Evolutionary conservation across 2,888 invertebrate species (phyloP).

Genomic region (Sarcophaga rosellei): DNA sequence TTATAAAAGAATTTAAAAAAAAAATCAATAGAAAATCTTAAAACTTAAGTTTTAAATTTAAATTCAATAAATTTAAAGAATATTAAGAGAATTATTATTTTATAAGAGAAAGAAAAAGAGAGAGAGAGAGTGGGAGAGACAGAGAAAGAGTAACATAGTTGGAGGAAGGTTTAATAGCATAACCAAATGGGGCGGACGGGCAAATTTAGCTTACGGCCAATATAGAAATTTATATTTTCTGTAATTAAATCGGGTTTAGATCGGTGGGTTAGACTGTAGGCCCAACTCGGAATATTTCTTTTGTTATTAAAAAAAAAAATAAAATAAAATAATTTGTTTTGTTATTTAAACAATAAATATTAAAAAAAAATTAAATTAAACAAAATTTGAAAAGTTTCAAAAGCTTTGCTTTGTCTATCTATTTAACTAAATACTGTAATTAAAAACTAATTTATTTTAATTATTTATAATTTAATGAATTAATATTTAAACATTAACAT

Average conservation of each 20-base stretch:
- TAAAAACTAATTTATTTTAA: not conserved
- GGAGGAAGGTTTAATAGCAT: constrained; percentile 1
- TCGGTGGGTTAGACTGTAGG: constrained; percentile 68
- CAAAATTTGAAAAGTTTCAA: constrained; percentile 22
- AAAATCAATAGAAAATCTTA: no score
- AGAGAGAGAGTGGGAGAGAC: constrained; percentile 4
- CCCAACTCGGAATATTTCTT: constrained; percentile 73
- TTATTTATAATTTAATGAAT: not conserved
- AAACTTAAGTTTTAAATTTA: not conserved
- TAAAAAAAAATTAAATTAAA: constrained; percentile 32
- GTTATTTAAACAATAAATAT: constrained; percentile 14
- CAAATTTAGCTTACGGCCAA: no score
- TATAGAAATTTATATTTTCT: no score
- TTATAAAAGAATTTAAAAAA: no score
- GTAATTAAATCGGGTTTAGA: no score
- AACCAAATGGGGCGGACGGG: not conserved
- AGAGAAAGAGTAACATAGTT: not conserved
- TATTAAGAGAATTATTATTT: constrained; percentile 30
- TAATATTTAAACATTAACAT: no score
- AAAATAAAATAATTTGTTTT: not conserved
- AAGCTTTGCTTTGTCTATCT: constrained; percentile 67
- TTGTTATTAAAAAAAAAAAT: constrained; percentile 6
- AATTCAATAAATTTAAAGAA: constrained; percentile 16
- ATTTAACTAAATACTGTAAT: not conserved
- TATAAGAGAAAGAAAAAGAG: not conserved